These are phyloP conservation scores for Chironomus tepperi DNA, from an alignment of 1,140 invertebrate species.

Conservation along the genomic window DNA sequence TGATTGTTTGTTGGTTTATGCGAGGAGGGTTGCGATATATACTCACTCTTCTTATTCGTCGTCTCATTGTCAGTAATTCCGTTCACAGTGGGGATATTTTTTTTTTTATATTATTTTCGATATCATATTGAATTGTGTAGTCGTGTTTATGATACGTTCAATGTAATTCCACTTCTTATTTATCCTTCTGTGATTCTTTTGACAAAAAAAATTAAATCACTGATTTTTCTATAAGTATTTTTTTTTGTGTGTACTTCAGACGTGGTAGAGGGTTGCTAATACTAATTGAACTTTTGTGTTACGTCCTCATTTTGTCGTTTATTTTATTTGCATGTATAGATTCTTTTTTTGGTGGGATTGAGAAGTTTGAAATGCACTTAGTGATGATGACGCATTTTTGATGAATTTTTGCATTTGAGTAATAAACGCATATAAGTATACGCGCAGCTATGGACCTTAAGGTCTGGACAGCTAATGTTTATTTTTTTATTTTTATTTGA, in stretches of 20 bases:
- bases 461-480: too few relatives aligned
- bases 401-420: too few relatives aligned
- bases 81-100: conserved; percentile 4
- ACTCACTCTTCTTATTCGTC: not conserved
- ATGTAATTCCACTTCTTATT: too few relatives aligned
- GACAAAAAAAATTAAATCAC: too few relatives aligned
- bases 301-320: not conserved
- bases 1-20: conserved; percentile 23
- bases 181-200: too few relatives aligned
- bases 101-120: conserved; percentile 2
- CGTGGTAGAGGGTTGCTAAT: not conserved
- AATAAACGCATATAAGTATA: too few relatives aligned
- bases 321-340: not conserved
- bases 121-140: not conserved
- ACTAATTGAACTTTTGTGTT: not conserved
- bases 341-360: not conserved
- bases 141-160: not conserved
- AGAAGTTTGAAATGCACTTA: not conserved
- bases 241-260: too few relatives aligned
- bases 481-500: too few relatives aligned
- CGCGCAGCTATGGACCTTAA: too few relatives aligned
- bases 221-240: too few relatives aligned
- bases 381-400: not conserved
- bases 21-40: conserved; percentile 2
- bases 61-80: conserved; percentile 15